Evolutionary conservation across 1,140 invertebrate genomes (phyloP), one percentile per base, ranked within the genome.

Genomic region (Coelopa frigida): DNA sequence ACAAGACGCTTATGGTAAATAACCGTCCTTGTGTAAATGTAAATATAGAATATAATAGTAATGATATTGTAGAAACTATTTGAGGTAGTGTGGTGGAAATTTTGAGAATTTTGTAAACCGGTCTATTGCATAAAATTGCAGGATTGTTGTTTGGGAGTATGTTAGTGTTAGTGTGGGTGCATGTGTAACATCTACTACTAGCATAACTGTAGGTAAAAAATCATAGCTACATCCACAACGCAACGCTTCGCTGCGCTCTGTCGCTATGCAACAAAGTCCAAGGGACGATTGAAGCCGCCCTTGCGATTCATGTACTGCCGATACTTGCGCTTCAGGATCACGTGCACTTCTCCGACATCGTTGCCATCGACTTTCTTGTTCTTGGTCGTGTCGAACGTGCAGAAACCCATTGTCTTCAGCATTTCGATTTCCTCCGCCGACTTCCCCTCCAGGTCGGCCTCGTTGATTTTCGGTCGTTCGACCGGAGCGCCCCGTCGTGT

Each of bases 241-340:
- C 18, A 14, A 14, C 42, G 31, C 17, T 21, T 7, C 14, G 18
- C 18, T 14, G 7, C 6, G 24, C 33, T 17, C 42, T 43, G 41
- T n/a, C 14, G 51, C 75, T 80, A 89, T 51, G 87, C 87, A 36
- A 94, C 89, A 76, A 92, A 93, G 73, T 99, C 96, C 39, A 99
- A 74, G 27, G 96, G 95, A 63, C 96, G 79, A 70, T 99, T 99
- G 73, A 99, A 99, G 47, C 96, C 96, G 53, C 96, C 96, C 74
- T 96, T 94, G 46, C 96, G 80, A 72, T 99, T 99, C 96, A 99
- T 99, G 62, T 99, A 99, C 73, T 99, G 96, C 58, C 94, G 82
- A 70, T 98, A 98, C 73, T 96, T 94, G 59, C 95, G 76, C 75
- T 97, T 97, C 39, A 96, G 78, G 44, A 95, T 91, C 43, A 98